phyloP scores from a whole-genome alignment of 2,888 invertebrate genomes.

The Athripsodes cinereus region DNA sequence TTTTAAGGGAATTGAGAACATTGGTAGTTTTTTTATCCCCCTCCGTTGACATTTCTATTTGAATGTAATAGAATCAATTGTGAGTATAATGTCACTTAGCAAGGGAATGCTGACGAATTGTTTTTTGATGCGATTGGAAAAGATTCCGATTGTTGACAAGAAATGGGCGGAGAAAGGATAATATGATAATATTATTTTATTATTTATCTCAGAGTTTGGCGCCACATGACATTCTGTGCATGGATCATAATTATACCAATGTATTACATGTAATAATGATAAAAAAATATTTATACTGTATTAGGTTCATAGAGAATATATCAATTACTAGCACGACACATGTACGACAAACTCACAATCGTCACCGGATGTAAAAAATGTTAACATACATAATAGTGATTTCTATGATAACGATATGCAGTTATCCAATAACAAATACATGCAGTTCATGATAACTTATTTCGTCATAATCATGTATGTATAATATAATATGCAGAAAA shows the following conservation, averaged over 20 bases:
- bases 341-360: too few relatives aligned
- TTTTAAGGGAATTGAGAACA: not conserved
- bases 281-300: too few relatives aligned
- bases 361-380: too few relatives aligned
- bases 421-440: too few relatives aligned
- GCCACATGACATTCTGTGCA: not conserved
- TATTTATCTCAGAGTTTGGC: not conserved
- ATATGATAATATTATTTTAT: not conserved
- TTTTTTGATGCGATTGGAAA: constrained; percentile 24
- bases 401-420: too few relatives aligned
- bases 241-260: not conserved
- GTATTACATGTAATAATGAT: too few relatives aligned
- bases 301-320: too few relatives aligned
- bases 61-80: constrained; percentile 23
- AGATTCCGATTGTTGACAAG: constrained; percentile 14
- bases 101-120: constrained; percentile 25
- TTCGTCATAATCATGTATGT: too few relatives aligned
- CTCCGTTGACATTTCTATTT: constrained; percentile 20
- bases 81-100: constrained; percentile 22
- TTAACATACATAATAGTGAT: too few relatives aligned
- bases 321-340: too few relatives aligned
- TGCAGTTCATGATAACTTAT: too few relatives aligned
- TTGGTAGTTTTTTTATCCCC: constrained; percentile 1
- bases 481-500: too few relatives aligned
- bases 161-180: not conserved